phyloP scores from a whole-genome alignment of 2,888 invertebrate species.

The Melanotus villosus region DNA sequence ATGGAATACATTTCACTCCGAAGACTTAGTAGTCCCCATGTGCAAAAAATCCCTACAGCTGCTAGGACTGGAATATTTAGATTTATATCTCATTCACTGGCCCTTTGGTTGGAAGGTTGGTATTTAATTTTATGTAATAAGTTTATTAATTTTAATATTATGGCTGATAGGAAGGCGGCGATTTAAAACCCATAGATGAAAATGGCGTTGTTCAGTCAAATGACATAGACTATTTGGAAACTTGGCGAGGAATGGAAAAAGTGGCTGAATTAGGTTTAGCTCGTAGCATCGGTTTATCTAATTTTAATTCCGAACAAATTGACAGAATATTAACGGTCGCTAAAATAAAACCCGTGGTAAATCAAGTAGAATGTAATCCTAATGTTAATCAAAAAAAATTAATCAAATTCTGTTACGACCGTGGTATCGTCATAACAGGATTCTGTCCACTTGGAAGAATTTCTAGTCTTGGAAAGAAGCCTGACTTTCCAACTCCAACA shows the following conservation, averaged over 20 bases:
- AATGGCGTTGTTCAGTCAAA: slow-evolving; percentile 45
- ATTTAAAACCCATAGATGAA: slow-evolving; percentile 10
- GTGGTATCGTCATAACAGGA: slow-evolving; percentile 78
- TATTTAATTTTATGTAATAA: slow-evolving; percentile 20
- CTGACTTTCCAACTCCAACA: slow-evolving; percentile 72
- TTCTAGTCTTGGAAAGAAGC: slow-evolving; percentile 78
- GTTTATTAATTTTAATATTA: background rate
- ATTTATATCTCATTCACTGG: slow-evolving; percentile 72
- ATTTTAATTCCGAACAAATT: slow-evolving; percentile 82
- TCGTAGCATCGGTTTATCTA: slow-evolving; percentile 81
- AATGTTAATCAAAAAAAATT: slow-evolving; percentile 78
- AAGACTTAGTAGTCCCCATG: slow-evolving; percentile 70
- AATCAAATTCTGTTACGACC: slow-evolving; percentile 76
- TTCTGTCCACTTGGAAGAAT: slow-evolving; percentile 87
- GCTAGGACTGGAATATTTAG: slow-evolving; percentile 71
- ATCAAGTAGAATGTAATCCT: slow-evolving; percentile 77
- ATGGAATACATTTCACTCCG: slow-evolving; percentile 91
- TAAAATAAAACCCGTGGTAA: slow-evolving; percentile 73
- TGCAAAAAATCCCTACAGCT: slow-evolving; percentile 67
- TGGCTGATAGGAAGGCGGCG: slow-evolving; percentile 49
- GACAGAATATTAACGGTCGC: slow-evolving; percentile 73
- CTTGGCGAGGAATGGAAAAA: slow-evolving; percentile 80
- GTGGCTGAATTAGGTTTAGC: slow-evolving; percentile 74
- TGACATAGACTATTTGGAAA: slow-evolving; percentile 75
- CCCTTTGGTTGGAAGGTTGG: slow-evolving; percentile 62